Evolutionary conservation across 1,140 invertebrate species (phyloP), one percentile per base, ranked within the genome.

Genomic region (Anagrus nilaparvatae): DNA sequence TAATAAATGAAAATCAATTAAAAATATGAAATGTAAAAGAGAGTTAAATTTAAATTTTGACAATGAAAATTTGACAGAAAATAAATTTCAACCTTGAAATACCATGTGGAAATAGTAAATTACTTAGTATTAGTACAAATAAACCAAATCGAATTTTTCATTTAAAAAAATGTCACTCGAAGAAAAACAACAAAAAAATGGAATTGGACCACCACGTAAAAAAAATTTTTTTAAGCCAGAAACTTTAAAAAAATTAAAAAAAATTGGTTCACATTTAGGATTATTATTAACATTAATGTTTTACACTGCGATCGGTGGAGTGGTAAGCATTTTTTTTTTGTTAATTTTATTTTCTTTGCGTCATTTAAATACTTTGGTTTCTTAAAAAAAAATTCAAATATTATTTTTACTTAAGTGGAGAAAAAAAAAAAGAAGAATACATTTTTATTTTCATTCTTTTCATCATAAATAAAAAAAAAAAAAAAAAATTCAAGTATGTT

Each of bases 251-350:
- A 59, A 71, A 48, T 61, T 77, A 3, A 77, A 80, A 58, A 69
- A 73, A 13, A 74, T 76, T 8, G 53, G 80, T 25, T 76, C 80
- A 40, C 82, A 84, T 49, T 62, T 81, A 14, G 81, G 81, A 14
- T 60, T 86, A 30, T 67, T 85, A 40, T 65, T 82, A 13, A 75
- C 78, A 0, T 64, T 86, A 10, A 82, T 81, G 70, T 57, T 80
- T 20, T 86, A 85, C 51, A 84, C 81, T 1, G 75, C 72, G 20
- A 71, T 78, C 30, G 83, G 83, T 41, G 83, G 82, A 52, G 60
- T 82, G 73, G 83, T 85, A 69, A 77, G 75, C 50, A 20, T 9
- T 21, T 36, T 23, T 35, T 38, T 25, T 40, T 30, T 21, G 13
- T 38, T 17, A n/a, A 49, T 43, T 44, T 41, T 47, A 47, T 48